Conservation (phyloP, 2,797 vertebrate genomes). For the Molossus molossus region DNA sequence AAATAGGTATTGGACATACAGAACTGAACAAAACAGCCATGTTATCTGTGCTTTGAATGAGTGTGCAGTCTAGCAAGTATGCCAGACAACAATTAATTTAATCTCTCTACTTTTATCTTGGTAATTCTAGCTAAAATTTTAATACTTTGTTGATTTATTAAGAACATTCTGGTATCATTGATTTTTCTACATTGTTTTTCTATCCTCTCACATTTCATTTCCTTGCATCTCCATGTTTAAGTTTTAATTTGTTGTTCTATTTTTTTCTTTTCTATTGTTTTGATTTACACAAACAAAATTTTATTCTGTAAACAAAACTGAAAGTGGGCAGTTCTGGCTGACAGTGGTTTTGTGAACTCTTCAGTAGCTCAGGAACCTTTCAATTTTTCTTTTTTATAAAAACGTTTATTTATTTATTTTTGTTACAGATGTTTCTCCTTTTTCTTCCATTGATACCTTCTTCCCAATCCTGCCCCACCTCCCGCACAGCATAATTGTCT, state of each 20-base stretch:
- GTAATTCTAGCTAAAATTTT: not conserved
- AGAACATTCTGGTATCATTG: not conserved
- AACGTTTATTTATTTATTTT: too few relatives aligned
- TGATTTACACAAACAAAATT: not conserved
- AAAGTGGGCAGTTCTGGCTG: not conserved
- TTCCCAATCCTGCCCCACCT: too few relatives aligned
- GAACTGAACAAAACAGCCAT: not conserved
- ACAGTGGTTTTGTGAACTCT: not conserved
- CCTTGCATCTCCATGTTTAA: not conserved
- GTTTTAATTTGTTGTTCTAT: not conserved
- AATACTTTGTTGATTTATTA: not conserved
- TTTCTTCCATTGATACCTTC: too few relatives aligned
- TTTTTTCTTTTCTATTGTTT: too few relatives aligned
- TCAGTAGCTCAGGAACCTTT: not conserved
- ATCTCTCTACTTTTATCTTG: not conserved
- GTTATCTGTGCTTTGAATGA: not conserved
- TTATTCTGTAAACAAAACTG: constrained; percentile 7
- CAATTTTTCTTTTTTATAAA: not conserved
- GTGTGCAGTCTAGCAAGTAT: not conserved
- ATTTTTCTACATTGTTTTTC: constrained; percentile 28
- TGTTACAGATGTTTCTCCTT: too few relatives aligned
- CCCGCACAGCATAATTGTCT: too few relatives aligned
- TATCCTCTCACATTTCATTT: not conserved
- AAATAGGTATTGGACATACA: not conserved
- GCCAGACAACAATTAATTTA: not conserved